These are phyloP conservation scores for Phasia obesa DNA, from an alignment of 2,888 invertebrate genomes.

Conservation along the genomic window DNA sequence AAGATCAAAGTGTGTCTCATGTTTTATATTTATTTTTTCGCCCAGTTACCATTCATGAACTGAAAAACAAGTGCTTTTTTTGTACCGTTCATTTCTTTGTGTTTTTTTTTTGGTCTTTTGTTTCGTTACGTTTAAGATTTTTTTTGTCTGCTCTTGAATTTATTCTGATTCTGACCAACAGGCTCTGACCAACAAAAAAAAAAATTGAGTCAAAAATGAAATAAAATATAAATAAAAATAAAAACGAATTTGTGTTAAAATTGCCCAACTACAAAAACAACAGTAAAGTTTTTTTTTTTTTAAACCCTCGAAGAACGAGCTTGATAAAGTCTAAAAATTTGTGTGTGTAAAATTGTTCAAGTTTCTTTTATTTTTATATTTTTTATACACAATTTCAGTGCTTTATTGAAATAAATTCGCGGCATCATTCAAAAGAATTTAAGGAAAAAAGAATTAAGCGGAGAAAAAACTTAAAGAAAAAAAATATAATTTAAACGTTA, in stretches of 20 bases:
- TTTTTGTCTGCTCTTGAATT: slow-evolving; percentile 19
- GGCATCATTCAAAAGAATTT: slow-evolving; percentile 38
- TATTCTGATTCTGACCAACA: slow-evolving; percentile 50
- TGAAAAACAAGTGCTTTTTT: slow-evolving; percentile 69
- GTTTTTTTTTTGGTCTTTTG: slow-evolving; percentile 8
- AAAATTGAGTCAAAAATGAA: slow-evolving; percentile 53
- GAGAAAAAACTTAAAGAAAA: slow-evolving; percentile 4
- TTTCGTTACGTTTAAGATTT: slow-evolving; percentile 9
- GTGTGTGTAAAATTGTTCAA: slow-evolving; percentile 34
- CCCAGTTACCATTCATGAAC: slow-evolving; percentile 50
- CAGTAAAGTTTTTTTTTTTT: no score
- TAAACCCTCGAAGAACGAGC: slow-evolving; percentile 11
- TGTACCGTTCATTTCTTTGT: slow-evolving; percentile 36
- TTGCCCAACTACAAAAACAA: slow-evolving; percentile 41
- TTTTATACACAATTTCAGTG: slow-evolving; percentile 1
- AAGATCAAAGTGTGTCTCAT: slow-evolving; percentile 58
- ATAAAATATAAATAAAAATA: slow-evolving; percentile 39
- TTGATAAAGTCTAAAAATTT: slow-evolving; percentile 3
- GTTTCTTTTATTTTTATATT: slow-evolving; percentile 1
- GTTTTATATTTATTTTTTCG: slow-evolving; percentile 36
- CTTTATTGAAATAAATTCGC: slow-evolving; percentile 38
- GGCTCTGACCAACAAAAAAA: slow-evolving; percentile 47
- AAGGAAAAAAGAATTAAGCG: not conserved
- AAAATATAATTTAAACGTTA: slow-evolving; percentile 46
- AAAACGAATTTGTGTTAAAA: slow-evolving; percentile 58